These are phyloP conservation scores for Silurus meridionalis DNA, from an alignment of 2,113 vertebrate genomes.

Conservation along the genomic window DNA sequence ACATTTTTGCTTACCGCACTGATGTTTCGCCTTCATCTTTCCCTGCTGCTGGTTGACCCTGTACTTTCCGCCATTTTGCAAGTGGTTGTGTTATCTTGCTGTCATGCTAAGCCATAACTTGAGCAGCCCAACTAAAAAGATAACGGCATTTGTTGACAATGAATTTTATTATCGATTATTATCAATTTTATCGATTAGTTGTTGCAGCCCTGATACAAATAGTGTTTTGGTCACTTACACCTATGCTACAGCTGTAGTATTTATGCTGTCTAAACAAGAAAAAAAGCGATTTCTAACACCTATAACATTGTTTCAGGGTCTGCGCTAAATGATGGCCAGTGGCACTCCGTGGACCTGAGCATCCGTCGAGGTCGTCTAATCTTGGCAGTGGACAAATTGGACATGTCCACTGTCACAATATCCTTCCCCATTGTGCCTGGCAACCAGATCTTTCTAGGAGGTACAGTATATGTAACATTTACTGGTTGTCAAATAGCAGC, in stretches of 20 bases:
- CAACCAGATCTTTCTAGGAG: slow-evolving; percentile 82
- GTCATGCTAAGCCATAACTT: too few species aligned
- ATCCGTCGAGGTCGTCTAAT: slow-evolving; percentile 75
- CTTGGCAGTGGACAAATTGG: slow-evolving; percentile 76
- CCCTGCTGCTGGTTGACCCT: too few species aligned
- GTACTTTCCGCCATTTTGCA: too few species aligned
- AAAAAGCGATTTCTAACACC: background rate
- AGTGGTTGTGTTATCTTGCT: too few species aligned
- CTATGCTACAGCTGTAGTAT: background rate
- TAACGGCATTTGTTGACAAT: too few species aligned
- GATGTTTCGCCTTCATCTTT: too few species aligned
- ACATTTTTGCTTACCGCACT: too few species aligned
- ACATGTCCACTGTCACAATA: slow-evolving; percentile 58
- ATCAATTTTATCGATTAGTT: too few species aligned
- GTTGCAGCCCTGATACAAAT: too few species aligned
- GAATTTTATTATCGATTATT: too few species aligned
- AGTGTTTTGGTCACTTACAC: too few species aligned
- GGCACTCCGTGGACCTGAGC: slow-evolving; percentile 83
- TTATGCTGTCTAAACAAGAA: background rate
- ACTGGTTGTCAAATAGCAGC: background rate
- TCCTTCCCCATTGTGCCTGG: slow-evolving; percentile 70
- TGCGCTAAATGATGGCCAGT: slow-evolving; percentile 85
- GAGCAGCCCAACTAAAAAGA: too few species aligned
- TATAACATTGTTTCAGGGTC: slow-evolving; percentile 66
- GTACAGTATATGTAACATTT: slow-evolving; percentile 61